Base-by-base conservation (phyloP, 1,140 invertebrate genomes). In the Drosophila willistoni region DNA sequence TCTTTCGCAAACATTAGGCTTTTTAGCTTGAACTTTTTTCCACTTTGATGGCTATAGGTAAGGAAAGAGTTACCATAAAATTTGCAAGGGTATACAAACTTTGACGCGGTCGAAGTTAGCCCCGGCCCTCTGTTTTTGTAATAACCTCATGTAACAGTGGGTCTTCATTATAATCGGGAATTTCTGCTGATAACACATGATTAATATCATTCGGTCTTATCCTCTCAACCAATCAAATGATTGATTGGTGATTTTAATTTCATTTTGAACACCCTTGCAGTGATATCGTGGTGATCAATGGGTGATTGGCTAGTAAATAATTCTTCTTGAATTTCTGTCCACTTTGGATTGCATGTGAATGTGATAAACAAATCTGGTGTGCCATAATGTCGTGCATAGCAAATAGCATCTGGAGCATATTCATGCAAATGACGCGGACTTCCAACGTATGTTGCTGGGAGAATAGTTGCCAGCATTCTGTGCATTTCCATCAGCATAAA, bases 291-390 rank as follows among this genome's bases (percentile, higher is more conserved):
- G 39, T 6, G 12, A 41, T 41, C 12, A 39, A 39, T 39, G 36
- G 36, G 36, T 39, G 36, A 42, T 42, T 6, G 41, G 13, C 41
- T 6, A 14, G 12, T 4, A n/a, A 42, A 42, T 42, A 42, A n/a
- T n/a, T 42, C 12, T n/a, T 42, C n/a, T n/a, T 42, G 12, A n/a
- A 42, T 42, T 42, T 42, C n/a, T 14, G 13, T 14, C 13, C 41
- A 42, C 13, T 42, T 3, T n/a, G 41, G 41, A 42, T 42, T 42
- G 41, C 41, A 42, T n/a, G 41, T 42, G 13, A 42, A 42, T 42
- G 41, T 42, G 41, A 42, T 42, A n/a, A 42, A 14, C 41, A 42
- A 42, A 42, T 41, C 39, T 41, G 39, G 39, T 41, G 13, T 41
- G 39, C 39, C 39, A 19, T 41, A 13, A 41, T 41, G 39, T 41